Evolutionary conservation across 2,888 invertebrate genomes (phyloP).

Genomic region (Thalpophila matura): DNA sequence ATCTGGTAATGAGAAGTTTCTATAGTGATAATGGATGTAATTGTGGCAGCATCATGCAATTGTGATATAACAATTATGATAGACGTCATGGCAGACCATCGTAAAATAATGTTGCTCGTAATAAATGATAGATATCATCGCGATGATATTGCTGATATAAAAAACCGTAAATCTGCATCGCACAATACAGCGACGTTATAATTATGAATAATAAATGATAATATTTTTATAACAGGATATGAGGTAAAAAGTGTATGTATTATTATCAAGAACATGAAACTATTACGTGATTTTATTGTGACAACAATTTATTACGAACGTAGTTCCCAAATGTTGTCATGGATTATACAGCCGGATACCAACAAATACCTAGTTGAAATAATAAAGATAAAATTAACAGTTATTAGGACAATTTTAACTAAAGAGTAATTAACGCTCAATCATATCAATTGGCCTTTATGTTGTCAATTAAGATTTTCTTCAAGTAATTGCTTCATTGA

Average conservation of each 20-base stretch:
- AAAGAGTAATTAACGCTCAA: conserved; percentile 13
- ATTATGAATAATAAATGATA: conserved; percentile 8
- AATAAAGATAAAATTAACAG: conserved; percentile 18
- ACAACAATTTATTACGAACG: conserved; percentile 19
- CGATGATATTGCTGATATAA: conserved; percentile 3
- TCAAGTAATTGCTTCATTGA: conserved; percentile 35
- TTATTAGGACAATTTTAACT: conserved; percentile 39
- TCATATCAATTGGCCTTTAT: not conserved
- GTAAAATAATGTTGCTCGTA: conserved; percentile 23
- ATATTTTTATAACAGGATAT: conserved; percentile 10
- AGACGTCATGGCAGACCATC: conserved; percentile 28
- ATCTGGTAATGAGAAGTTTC: conserved; percentile 52
- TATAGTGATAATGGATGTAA: conserved; percentile 36
- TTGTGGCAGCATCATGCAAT: conserved; percentile 50
- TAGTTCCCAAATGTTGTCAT: conserved; percentile 25
- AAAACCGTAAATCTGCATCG: conserved; percentile 9
- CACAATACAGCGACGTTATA: not conserved
- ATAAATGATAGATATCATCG: conserved; percentile 32
- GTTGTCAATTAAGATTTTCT: conserved; percentile 13
- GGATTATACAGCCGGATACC: conserved; percentile 13
- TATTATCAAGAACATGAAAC: conserved; percentile 12
- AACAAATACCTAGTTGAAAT: conserved; percentile 25
- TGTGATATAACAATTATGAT: conserved; percentile 45
- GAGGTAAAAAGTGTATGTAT: not conserved
- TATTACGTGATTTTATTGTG: conserved; percentile 31